Base-by-base conservation (phyloP, 2,113 vertebrate species). In the Chionodraco myersi region DNA sequence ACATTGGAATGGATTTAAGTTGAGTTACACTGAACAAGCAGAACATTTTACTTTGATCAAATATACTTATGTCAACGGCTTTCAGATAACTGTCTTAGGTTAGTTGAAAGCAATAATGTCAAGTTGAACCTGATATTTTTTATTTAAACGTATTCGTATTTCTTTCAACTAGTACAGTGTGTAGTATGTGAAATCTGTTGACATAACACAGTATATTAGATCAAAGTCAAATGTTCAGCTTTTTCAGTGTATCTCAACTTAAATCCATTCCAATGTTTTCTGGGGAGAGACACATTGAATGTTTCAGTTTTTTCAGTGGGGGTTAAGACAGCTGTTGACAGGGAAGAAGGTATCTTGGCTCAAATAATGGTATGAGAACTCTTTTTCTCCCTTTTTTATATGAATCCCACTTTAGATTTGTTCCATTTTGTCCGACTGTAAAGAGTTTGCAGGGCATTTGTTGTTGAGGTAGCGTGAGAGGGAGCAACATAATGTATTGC, bases 381-480 rank as follows among this genome's bases (percentile, higher is more conserved):
- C 34, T 4, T 70, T 52, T 49, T 57, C 44, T 72, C 21, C 36
- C 3, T 13, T 15, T 60, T 41, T 45, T n/a, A 49, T 47, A 82
- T 73, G 73, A 41, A 41, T 72, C 72, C 67, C 48, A 75, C 72
- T 67, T 76, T 49, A 72, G 48, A 75, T 67, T 51, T 44, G 56
- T 62, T 41, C 54, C 62, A 56, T 65, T 80, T 85, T 85, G 72
- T 73, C 56, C n/a, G 45, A n/a, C 23, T 59, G 59, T 61, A 51
- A 72, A 65, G 83, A 76, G 68, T 51, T 47, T 72, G 68, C 57
- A 62, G 52, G 48, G 73, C 60, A 41, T 41, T 41, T 8, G 36
- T 41, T 41, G 36, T 41, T 41, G 36, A 41, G 36, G 15, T 44
- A 58, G 36, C 36, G 30, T 73, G 41, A 73, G 73, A 80, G 67